Evolutionary conservation across 2,797 vertebrate genomes (phyloP).

Genomic region (Falco rusticolus): DNA sequence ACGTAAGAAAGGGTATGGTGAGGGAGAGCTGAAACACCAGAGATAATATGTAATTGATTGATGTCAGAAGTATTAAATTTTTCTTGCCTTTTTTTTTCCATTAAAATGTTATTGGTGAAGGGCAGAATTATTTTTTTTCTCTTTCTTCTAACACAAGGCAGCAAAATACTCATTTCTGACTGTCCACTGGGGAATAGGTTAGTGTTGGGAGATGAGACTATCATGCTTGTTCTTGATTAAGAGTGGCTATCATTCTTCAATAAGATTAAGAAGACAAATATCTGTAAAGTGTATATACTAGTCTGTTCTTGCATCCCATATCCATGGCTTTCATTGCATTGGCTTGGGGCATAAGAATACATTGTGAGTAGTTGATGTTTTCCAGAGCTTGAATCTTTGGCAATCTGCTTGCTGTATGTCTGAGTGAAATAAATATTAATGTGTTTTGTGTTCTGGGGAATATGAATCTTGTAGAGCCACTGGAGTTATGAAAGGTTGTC

Average conservation of each 20-base stretch:
- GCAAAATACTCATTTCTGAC: not conserved
- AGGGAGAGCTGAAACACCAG: not conserved
- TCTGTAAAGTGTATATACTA: not conserved
- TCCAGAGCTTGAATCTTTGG: constrained; percentile 52
- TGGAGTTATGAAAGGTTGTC: constrained; percentile 11
- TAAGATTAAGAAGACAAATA: not conserved
- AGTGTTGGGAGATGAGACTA: not conserved
- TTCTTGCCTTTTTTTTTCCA: not conserved
- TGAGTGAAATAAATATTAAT: constrained; percentile 55
- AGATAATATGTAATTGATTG: not conserved
- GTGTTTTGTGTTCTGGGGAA: constrained; percentile 64
- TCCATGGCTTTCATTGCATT: not conserved
- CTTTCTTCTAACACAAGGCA: not conserved
- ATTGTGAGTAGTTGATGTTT: constrained; percentile 43
- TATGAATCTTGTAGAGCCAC: constrained; percentile 4
- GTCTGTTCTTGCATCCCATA: not conserved
- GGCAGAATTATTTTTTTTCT: not conserved
- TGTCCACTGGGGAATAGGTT: not conserved
- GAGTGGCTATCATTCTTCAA: not conserved
- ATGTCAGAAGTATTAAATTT: not conserved
- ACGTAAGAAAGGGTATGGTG: not conserved
- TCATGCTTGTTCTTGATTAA: not conserved
- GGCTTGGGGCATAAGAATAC: not conserved
- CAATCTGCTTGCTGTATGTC: constrained; percentile 30
- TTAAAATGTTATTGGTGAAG: not conserved